Evolutionary conservation across 2,113 vertebrate genomes (phyloP).

Genomic region (Chloebia gouldiae): DNA sequence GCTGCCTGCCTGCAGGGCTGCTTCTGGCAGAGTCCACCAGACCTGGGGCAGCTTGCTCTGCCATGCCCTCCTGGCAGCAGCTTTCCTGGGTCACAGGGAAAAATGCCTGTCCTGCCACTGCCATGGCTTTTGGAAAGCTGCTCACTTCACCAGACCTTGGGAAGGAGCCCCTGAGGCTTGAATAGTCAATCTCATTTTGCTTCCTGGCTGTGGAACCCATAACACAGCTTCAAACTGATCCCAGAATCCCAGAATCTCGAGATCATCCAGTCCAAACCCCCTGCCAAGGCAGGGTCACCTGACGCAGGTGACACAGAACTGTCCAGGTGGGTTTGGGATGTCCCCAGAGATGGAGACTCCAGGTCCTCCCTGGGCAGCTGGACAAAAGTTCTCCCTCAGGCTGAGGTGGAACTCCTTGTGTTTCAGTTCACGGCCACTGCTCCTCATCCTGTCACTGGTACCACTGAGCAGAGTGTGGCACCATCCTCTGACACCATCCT

Average conservation of each 20-base stretch:
- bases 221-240: not conserved
- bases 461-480: not conserved
- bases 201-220: not conserved
- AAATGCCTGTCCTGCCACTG: not conserved
- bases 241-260: not conserved
- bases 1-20: not conserved
- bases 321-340: not conserved
- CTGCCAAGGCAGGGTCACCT: not conserved
- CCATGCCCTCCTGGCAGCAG: not conserved
- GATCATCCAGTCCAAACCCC: not conserved
- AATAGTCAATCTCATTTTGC: not conserved
- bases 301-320: not conserved
- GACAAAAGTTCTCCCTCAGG: not conserved
- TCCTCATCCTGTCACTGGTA: not conserved
- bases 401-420: not conserved
- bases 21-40: rapidly evolving
- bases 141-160: not conserved
- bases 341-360: not conserved
- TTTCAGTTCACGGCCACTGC: not conserved
- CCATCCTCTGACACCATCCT: not conserved
- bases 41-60: not conserved
- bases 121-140: not conserved
- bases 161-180: not conserved
- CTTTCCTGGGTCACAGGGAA: not conserved
- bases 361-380: not conserved